These are phyloP conservation scores for Caenorhabditis wallacei DNA, from an alignment of 2,888 invertebrate species.

Conservation along the genomic window DNA sequence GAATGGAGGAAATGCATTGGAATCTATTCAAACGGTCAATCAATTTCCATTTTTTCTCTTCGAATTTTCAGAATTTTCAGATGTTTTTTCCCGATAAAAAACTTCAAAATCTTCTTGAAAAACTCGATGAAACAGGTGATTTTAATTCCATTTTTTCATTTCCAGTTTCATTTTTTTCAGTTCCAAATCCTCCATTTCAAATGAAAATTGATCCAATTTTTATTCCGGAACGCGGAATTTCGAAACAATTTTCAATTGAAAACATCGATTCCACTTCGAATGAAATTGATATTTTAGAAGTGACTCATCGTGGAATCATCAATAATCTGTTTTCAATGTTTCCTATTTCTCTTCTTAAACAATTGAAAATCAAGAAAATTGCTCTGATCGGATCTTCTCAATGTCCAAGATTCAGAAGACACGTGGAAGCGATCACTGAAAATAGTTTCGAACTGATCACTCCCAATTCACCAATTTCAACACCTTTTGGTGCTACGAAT, in stretches of 20 bases:
- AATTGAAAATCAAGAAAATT: constrained; percentile 34
- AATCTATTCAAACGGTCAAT: constrained; percentile 47
- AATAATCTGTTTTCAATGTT: constrained; percentile 60
- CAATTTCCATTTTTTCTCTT: background rate
- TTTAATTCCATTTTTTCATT: constrained; percentile 2
- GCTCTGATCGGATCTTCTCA: constrained; percentile 59
- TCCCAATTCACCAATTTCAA: constrained; percentile 29
- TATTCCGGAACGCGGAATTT: constrained; percentile 51
- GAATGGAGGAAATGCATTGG: constrained; percentile 72
- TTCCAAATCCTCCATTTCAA: background rate
- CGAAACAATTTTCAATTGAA: constrained; percentile 4
- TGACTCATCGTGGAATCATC: constrained; percentile 60
- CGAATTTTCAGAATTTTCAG: constrained; percentile 8
- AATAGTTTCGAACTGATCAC: background rate
- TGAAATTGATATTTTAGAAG: constrained; percentile 53
- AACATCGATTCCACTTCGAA: background rate
- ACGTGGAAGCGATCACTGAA: constrained; percentile 15
- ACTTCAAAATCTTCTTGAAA: constrained; percentile 14
- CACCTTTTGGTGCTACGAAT: constrained; percentile 47
- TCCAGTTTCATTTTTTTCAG: no score
- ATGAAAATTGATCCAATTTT: constrained; percentile 53
- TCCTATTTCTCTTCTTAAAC: constrained; percentile 20
- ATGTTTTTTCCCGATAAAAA: constrained; percentile 2
- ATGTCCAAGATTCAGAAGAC: constrained; percentile 45
- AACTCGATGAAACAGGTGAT: constrained; percentile 19